Percentiles rank a stretch among this genome's conserved stretches.
Conservation (phyloP, 2,888 invertebrate genomes). For the Eristalinus aeneus region DNA sequence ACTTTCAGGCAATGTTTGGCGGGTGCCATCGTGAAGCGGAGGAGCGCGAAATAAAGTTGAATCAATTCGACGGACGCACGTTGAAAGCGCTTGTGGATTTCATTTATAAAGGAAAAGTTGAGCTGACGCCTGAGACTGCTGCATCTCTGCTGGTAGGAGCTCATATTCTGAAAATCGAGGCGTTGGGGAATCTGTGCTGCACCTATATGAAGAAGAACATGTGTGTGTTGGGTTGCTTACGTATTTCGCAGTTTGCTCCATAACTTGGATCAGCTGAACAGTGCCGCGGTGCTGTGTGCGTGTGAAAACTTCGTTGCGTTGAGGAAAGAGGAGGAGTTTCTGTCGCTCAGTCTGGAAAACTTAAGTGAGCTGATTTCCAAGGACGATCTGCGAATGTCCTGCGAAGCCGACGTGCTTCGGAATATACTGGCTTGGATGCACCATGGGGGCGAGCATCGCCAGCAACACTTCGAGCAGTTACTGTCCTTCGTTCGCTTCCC, state of each 20-base stretch:
- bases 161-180: not conserved
- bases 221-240: conserved; percentile 19
- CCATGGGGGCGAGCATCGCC: not conserved
- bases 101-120: not conserved
- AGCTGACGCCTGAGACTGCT: not conserved
- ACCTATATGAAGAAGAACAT: conserved; percentile 18
- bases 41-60: not conserved
- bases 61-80: not conserved
- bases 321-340: not conserved
- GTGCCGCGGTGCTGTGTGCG: not conserved
- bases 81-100: not conserved
- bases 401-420: not conserved
- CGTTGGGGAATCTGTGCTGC: not conserved
- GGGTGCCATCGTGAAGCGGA: not conserved
- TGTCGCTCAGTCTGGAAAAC: not conserved
- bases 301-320: not conserved
- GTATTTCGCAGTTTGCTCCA: conserved; percentile 25
- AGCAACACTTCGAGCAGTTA: not conserved
- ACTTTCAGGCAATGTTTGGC: not conserved
- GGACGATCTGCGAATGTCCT: not conserved
- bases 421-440: conserved; percentile 3
- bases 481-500: not conserved
- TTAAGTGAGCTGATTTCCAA: not conserved
- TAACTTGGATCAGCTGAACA: not conserved
- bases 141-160: not conserved